Evolutionary conservation across 2,888 invertebrate genomes (phyloP), one percentile per base, ranked within the genome.

Genomic region (Conchocele bisecta): DNA sequence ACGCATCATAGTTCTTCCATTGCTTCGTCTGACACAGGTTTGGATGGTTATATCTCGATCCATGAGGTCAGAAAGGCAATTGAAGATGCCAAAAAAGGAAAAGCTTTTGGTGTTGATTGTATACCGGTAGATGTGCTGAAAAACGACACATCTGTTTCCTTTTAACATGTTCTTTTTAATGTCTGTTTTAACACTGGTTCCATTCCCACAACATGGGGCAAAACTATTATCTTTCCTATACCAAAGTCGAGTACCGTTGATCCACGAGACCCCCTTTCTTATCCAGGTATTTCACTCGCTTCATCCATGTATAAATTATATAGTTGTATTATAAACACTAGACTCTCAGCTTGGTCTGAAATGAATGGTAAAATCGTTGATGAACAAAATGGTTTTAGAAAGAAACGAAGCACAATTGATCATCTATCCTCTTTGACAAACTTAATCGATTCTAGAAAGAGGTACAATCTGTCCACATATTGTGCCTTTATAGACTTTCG

Each of bases 141-240:
- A n/a, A 61, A 51, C 33, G 51, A 51, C 26, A 15, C 24, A 6
- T 51, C 29, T 26, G 24, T 48, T 7, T 26, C 29, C 26, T 17
- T 57, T n/a, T 29, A 44, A 44, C 53, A 53, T 24, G 13, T 6
- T 20, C n/a, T 65, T 24, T 65, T 65, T 37, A 65, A 65, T 57
- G 44, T 56, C 3, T 65, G 65, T 29, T 65, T 65, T 28, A 7
- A 46, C 24, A 64, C 44, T n/a, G 64, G 46, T 1, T 31, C 22
- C n/a, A 33, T 64, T 1, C 56, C 54, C 7, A n/a, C 44, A 2
- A 2, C 17, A 3, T 64, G 54, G 54, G 20, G 37, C 6, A 64
- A 64, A 44, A 54, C 54, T 26, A 64, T 64, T 6, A 64, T 64
- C 5, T 56, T 56, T 37, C 64, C 64, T 24, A 56, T 64, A 24